These are phyloP conservation scores for Abscondita cerata DNA, from an alignment of 2,888 invertebrate species.

Conservation along the genomic window DNA sequence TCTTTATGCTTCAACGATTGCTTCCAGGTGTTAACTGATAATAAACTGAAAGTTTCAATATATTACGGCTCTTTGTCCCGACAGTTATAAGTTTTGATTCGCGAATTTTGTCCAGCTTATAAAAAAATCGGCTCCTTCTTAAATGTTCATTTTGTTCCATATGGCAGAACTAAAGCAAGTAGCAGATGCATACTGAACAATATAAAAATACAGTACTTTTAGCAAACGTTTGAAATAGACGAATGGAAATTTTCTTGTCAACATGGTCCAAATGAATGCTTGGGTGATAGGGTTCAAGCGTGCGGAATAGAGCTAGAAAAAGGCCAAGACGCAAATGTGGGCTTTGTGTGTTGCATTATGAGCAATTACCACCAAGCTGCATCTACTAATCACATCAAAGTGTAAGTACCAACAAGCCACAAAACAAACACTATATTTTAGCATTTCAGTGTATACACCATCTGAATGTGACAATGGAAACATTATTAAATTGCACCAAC, in stretches of 20 bases:
- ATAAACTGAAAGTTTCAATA: conserved; percentile 6
- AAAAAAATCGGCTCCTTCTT: neutral
- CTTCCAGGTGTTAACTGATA: no score
- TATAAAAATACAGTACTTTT: no score
- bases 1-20: no score
- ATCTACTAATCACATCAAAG: neutral
- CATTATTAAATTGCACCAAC: neutral
- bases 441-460: neutral
- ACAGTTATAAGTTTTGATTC: neutral
- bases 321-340: conserved; percentile 40
- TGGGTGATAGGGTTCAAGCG: conserved; percentile 61
- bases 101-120: neutral
- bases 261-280: conserved; percentile 61
- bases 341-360: conserved; percentile 59
- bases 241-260: conserved; percentile 59
- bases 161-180: neutral
- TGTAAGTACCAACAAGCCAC: neutral
- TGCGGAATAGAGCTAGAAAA: conserved; percentile 58
- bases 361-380: conserved; percentile 3
- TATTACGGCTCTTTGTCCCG: conserved; percentile 5
- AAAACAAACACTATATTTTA: neutral
- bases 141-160: neutral
- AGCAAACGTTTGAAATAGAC: no score
- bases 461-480: neutral
- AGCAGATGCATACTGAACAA: no score